phyloP scores from a whole-genome alignment of 2,797 vertebrate genomes.

The Jordanella pulchra region DNA sequence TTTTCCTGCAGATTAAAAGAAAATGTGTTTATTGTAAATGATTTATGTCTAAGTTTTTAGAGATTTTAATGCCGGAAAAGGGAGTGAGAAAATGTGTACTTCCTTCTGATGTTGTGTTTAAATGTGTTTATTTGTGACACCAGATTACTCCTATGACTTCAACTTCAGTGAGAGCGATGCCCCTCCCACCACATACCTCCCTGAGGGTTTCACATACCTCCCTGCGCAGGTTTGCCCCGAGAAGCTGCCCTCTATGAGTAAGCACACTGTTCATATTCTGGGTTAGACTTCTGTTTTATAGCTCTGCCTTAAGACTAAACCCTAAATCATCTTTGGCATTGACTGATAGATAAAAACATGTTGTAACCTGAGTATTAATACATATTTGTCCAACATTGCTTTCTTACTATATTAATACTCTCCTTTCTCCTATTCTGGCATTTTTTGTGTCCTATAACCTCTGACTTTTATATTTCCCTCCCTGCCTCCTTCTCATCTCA shows the following conservation, averaged over 20 bases:
- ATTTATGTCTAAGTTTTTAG: background rate
- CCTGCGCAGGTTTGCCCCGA: slow-evolving; percentile 89
- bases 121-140: background rate
- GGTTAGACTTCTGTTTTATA: slow-evolving; percentile 4
- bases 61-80: background rate
- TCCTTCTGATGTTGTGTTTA: background rate
- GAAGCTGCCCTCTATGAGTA: slow-evolving; percentile 94
- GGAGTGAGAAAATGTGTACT: background rate
- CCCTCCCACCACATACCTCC: slow-evolving; percentile 91
- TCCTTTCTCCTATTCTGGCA: background rate
- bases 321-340: slow-evolving; percentile 20
- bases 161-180: slow-evolving; percentile 88
- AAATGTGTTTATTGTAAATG: background rate
- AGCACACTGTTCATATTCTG: slow-evolving; percentile 36
- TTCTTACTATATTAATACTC: background rate
- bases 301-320: background rate
- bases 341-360: slow-evolving; percentile 18
- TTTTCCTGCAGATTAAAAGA: too few relatives aligned
- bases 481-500: slow-evolving; percentile 50
- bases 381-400: slow-evolving; percentile 5
- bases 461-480: background rate
- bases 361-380: slow-evolving; percentile 15
- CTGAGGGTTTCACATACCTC: slow-evolving; percentile 91
- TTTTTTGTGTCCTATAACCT: slow-evolving; percentile 3
- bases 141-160: slow-evolving; percentile 93